Evolutionary conservation across 2,888 invertebrate species (phyloP).

Genomic region (Carpatolechia fugitivella): DNA sequence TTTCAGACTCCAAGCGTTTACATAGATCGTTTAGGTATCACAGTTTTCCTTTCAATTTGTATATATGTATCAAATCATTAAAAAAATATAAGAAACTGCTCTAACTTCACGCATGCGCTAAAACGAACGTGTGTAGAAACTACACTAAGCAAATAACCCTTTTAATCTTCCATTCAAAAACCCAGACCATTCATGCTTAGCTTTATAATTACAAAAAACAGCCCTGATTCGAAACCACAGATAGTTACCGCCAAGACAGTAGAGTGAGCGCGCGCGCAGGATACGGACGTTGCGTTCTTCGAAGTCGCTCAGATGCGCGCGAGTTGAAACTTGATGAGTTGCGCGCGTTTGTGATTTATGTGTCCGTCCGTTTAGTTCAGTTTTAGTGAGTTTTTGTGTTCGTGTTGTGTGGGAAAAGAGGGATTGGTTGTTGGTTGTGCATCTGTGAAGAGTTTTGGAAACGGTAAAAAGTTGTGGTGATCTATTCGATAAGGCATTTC

Average conservation of each 20-base stretch:
- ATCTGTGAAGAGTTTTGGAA: neutral
- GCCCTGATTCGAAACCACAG: too few species aligned
- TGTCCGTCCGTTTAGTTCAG: slow-evolving; percentile 27
- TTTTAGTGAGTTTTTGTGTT: slow-evolving; percentile 22
- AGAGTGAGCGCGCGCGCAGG: slow-evolving; percentile 36
- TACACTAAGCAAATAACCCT: neutral
- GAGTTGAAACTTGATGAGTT: slow-evolving; percentile 55
- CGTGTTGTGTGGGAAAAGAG: neutral
- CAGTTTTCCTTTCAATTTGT: too few species aligned
- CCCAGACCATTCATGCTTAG: neutral
- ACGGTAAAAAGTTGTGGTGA: too few species aligned
- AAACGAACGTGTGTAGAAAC: too few species aligned
- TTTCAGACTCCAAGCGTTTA: neutral
- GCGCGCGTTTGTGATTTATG: slow-evolving; percentile 27
- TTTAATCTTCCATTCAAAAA: neutral
- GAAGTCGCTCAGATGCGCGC: slow-evolving; percentile 54
- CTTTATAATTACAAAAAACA: neutral
- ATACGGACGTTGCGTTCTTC: slow-evolving; percentile 64
- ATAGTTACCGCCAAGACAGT: neutral
- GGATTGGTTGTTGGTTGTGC: neutral
- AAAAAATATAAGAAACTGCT: too few species aligned
- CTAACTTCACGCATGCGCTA: too few species aligned
- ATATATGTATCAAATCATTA: too few species aligned
- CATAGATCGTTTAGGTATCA: too few species aligned
- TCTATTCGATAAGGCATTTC: too few species aligned